These are phyloP conservation scores for Protobothrops flavoviridis DNA, from an alignment of 2,113 vertebrate genomes.

Conservation along the genomic window DNA sequence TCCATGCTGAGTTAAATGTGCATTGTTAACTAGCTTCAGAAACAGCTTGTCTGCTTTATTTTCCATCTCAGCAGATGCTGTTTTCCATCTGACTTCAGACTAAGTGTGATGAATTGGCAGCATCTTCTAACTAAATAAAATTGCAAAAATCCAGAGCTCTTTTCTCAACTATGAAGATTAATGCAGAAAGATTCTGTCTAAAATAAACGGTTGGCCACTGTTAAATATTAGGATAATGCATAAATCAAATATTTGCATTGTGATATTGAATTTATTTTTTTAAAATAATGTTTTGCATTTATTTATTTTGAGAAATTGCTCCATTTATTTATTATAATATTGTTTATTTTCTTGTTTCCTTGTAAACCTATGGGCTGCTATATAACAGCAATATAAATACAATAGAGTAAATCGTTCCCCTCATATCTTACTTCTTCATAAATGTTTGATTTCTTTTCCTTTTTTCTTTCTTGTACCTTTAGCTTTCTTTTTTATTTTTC, in stretches of 20 bases:
- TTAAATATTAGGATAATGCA: not conserved
- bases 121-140: not conserved
- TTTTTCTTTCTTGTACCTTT: too few relatives aligned
- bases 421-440: too few relatives aligned
- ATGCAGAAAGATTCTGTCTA: fast-evolving
- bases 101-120: slow-evolving; percentile 13
- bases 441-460: too few relatives aligned
- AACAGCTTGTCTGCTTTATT: not conserved
- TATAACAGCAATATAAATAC: too few relatives aligned
- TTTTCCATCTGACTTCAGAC: slow-evolving; percentile 22
- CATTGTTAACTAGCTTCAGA: not conserved
- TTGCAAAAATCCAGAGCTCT: slow-evolving; percentile 26
- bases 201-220: not conserved
- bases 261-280: not conserved
- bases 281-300: not conserved
- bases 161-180: not conserved
- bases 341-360: not conserved
- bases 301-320: not conserved
- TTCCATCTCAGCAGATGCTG: slow-evolving; percentile 9
- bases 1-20: not conserved
- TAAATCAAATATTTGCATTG: not conserved
- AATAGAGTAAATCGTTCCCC: too few relatives aligned
- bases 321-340: not conserved
- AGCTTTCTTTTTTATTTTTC: too few relatives aligned
- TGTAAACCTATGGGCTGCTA: not conserved